Evolutionary conservation across 2,888 invertebrate species (phyloP).

Genomic region (Aphidius colemani): DNA sequence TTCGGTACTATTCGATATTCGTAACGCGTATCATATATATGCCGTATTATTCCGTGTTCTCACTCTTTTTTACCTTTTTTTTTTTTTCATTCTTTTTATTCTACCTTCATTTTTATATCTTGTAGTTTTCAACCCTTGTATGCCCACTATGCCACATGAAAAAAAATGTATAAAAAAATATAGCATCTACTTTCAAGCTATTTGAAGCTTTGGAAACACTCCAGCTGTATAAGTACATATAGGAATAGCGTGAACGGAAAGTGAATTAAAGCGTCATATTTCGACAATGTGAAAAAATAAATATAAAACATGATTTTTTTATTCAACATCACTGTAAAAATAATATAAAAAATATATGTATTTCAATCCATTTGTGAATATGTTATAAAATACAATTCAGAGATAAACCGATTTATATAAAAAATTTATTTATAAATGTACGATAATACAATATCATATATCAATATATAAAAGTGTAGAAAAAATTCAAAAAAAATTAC

Average conservation of each 20-base stretch:
- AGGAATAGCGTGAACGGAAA: constrained; percentile 30
- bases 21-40: constrained; percentile 42
- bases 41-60: constrained; percentile 25
- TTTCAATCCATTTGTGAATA: too few relatives aligned
- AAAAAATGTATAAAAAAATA: constrained; percentile 3
- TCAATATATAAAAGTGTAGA: not conserved
- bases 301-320: constrained; percentile 22
- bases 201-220: constrained; percentile 21
- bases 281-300: constrained; percentile 5
- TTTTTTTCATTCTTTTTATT: constrained; percentile 27
- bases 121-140: constrained; percentile 6
- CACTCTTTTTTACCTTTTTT: constrained; percentile 31
- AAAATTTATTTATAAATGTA: too few relatives aligned
- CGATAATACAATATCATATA: too few relatives aligned
- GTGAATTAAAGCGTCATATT: constrained; percentile 29
- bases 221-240: constrained; percentile 24
- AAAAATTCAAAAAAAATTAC: not conserved
- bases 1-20: constrained; percentile 50
- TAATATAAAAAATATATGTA: too few relatives aligned
- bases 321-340: too few relatives aligned
- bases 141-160: constrained; percentile 5
- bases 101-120: constrained; percentile 25
- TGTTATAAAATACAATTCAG: too few relatives aligned
- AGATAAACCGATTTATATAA: too few relatives aligned
- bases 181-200: constrained; percentile 15